A percentile compares a stretch with the other conserved stretches of the same genome.
phyloP scores from a whole-genome alignment of 2,113 vertebrate genomes.

The Ranitomeya variabilis region DNA sequence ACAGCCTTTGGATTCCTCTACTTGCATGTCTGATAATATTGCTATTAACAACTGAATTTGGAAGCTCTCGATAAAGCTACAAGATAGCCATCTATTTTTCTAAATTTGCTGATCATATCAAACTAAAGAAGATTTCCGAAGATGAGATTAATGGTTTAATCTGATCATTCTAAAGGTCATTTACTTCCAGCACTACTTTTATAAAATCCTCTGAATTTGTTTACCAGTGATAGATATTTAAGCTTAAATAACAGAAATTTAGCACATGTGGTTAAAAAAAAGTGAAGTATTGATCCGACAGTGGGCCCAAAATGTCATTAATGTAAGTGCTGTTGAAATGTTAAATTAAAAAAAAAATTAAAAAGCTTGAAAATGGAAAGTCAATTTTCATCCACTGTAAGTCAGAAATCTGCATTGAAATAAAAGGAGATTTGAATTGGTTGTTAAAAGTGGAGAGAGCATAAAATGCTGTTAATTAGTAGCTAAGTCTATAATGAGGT shows the following conservation, averaged over 20 bases:
- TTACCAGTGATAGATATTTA: conserved; percentile 30
- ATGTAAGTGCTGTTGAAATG: conserved; percentile 30
- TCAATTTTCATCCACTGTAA: conserved; percentile 8
- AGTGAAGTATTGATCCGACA: conserved; percentile 7
- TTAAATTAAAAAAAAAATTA: background rate
- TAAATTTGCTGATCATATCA: conserved; percentile 5
- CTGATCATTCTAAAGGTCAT: conserved; percentile 5
- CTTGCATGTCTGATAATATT: background rate
- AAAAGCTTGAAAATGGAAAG: conserved; percentile 21
- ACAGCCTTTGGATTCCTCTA: background rate
- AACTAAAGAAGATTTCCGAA: background rate
- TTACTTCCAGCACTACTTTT: background rate
- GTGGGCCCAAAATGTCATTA: conserved; percentile 22
- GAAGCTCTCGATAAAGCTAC: background rate
- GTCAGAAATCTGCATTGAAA: background rate
- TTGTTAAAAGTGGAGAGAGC: background rate
- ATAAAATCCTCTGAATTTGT: background rate
- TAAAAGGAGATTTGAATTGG: background rate
- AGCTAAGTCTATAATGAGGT: background rate
- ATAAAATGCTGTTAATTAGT: background rate
- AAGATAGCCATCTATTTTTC: background rate
- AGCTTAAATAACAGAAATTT: conserved; percentile 35
- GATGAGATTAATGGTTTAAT: conserved; percentile 40
- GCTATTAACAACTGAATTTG: background rate
- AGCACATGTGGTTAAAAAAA: conserved; percentile 22